Conservation (phyloP, 2,888 invertebrate genomes). For the Clunio marinus region DNA sequence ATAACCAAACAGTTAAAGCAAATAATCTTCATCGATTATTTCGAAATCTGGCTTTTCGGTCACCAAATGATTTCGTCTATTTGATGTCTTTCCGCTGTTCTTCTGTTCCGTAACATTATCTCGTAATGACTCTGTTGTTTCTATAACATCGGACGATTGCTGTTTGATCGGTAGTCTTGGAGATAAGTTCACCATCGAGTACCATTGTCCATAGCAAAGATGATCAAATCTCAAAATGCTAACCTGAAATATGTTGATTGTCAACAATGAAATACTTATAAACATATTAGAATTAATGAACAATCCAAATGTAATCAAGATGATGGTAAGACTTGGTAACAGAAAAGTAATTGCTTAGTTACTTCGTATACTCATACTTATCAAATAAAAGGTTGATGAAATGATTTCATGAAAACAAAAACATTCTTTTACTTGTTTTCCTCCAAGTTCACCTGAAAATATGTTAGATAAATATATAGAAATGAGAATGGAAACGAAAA, state of each 20-base stretch:
- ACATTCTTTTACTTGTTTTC: constrained; percentile 42
- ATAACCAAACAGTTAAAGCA: background rate
- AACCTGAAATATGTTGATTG: no score
- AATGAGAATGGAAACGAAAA: background rate
- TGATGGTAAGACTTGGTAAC: no score
- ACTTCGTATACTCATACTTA: no score
- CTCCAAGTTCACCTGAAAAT: constrained; percentile 51
- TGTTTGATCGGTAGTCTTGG: constrained; percentile 26
- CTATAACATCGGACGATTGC: background rate
- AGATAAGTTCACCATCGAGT: constrained; percentile 57
- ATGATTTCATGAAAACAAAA: background rate
- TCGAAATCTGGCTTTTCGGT: constrained; percentile 38
- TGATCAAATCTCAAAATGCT: constrained; percentile 58
- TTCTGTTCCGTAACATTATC: background rate
- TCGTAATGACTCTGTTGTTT: background rate
- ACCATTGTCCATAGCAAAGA: constrained; percentile 69
- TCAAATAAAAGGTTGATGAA: background rate
- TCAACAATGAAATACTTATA: no score
- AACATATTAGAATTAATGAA: no score
- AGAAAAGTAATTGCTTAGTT: no score
- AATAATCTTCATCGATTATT: constrained; percentile 30
- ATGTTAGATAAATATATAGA: background rate
- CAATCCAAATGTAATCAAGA: no score
- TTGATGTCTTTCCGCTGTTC: background rate
- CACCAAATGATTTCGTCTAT: background rate